phyloP scores from a whole-genome alignment of 1,140 invertebrate species.

The Drosophila busckii region DNA sequence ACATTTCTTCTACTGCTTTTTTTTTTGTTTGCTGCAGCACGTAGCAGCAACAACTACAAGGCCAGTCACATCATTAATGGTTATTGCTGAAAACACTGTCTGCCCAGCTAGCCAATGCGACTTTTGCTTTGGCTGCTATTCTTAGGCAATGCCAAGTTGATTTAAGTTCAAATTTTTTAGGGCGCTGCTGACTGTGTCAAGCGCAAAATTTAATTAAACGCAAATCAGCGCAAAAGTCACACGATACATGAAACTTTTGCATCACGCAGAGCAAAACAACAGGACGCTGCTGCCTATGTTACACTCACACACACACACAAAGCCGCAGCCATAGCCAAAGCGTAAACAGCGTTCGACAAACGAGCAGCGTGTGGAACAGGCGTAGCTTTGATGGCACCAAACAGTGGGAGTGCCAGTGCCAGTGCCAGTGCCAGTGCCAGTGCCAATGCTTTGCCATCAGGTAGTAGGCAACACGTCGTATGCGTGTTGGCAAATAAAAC shows the following conservation, averaged over 20 bases:
- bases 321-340: no score
- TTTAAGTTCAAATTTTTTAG: neutral
- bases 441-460: no score
- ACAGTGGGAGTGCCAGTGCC: no score
- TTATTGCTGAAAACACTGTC: conserved; percentile 36
- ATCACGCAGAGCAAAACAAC: neutral
- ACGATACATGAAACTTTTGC: no score
- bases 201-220: conserved; percentile 70
- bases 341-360: no score
- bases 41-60: no score
- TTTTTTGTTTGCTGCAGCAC: no score
- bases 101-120: neutral
- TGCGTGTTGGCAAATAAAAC: conserved; percentile 64
- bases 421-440: no score
- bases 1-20: conserved; percentile 65
- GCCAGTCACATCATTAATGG: conserved; percentile 75
- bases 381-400: no score
- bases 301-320: neutral
- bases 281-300: neutral
- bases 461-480: conserved; percentile 35
- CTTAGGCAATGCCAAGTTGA: conserved; percentile 11
- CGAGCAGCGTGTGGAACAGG: no score
- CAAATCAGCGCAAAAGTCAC: conserved; percentile 68
- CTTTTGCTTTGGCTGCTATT: neutral
- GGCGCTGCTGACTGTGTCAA: conserved; percentile 38